Evolutionary conservation across 2,888 invertebrate genomes (phyloP), one percentile per base, ranked within the genome.

Genomic region (Sepiola atlantica): DNA sequence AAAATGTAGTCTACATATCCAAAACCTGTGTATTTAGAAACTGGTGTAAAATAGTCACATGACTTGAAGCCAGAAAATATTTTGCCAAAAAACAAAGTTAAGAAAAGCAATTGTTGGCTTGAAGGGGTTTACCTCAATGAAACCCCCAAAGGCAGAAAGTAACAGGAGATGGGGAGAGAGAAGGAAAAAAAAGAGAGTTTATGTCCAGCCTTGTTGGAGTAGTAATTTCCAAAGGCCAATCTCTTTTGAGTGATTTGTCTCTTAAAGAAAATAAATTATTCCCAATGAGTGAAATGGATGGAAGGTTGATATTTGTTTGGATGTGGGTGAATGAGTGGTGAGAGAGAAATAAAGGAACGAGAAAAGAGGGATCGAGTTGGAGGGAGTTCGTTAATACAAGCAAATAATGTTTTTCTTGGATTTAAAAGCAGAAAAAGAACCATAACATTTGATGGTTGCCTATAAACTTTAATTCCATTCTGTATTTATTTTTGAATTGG

Each of bases 201-300:
- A 45, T 45, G 45, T 45, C 45, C 45, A 45, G 45, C 8, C 4
- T 45, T 4, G 45, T 45, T 45, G 45, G 45, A 45, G 28, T 61
- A 16, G 77, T 77, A 77, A n/a, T 77, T 77, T 77, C 16, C 77
- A 77, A 77, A n/a, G n/a, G 77, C 77, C 77, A n/a, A 77, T n/a
- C n/a, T 77, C 28, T n/a, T n/a, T 24, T 21, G 61, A 61, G 61
- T 21, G n/a, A 77, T 77, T 77, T 77, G 77, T 77, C 77, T 77
- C n/a, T 77, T 77, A n/a, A 77, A 77, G n/a, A 77, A 77, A 77
- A 77, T n/a, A 77, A 77, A 77, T 77, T 77, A 77, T n/a, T n/a
- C 18, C n/a, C n/a, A n/a, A 77, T 77, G n/a, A 16, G 32, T 77
- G n/a, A 4, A n/a, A 77, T 32, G 77, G n/a, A 18, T 77, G 77